Evolutionary conservation across 2,113 vertebrate species (phyloP), one percentile per base, ranked within the genome.

Genomic region (Sinocyclocheilus anshuiensis): DNA sequence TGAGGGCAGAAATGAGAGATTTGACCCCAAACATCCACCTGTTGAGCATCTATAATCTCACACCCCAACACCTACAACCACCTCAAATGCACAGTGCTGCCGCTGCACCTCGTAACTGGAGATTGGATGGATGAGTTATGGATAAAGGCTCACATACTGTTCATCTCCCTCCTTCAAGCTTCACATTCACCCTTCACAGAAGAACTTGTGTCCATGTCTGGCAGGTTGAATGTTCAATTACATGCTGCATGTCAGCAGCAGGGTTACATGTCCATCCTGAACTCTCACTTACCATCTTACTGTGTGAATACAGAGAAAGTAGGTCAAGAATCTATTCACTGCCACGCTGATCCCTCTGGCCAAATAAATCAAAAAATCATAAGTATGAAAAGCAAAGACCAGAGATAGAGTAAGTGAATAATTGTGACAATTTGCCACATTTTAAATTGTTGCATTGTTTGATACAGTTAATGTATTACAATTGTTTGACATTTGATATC

Each of bases 161-260:
- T 39, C 4, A 36, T 71, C 29, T 71, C 29, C 16, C 16, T 71
- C 9, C 67, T 71, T 71, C 33, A 79, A 61, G 57, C 55, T 79
- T 61, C 33, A 79, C 33, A 7, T 15, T 39, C 11, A 61, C 77
- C 11, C 57, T 61, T 79, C 12, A 71, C 33, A 36, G 29, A 71
- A 71, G 67, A 71, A 59, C 53, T 59, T 1, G 1, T 59, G 53
- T 50, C 29, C 53, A 6, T 12, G 29, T 59, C 53, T 39, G 29
- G 33, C 77, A 15, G 53, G 48, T 33, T 80, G 63, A 72, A 81
- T 86, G 50, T 24, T 69, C 65, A 86, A 86, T 86, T 80, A 86
- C 77, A 86, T 24, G 65, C 63, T 39, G 65, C 63, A 79, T 86
- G 45, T 71, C 72, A 85, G n/a, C 76, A 77, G 45, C 16, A 77